Percentiles rank a stretch among this genome's conserved stretches.
phyloP scores from a whole-genome alignment of 2,797 vertebrate genomes.

The Octomys mimax region DNA sequence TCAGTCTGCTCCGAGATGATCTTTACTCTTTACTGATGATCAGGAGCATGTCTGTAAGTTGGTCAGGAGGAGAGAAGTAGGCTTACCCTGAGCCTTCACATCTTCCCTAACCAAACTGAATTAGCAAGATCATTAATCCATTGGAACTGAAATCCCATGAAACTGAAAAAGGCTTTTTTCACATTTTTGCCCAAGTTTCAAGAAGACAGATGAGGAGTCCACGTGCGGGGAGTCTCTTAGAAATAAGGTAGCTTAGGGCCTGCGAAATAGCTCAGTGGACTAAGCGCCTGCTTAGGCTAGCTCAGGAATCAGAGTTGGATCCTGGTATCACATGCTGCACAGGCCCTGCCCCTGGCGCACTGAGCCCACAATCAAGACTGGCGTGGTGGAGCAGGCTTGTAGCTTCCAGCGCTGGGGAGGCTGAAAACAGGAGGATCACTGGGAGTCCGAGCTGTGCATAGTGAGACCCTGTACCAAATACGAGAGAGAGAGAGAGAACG shows the following conservation, averaged over 20 bases:
- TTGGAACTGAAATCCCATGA: not conserved
- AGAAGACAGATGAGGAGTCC: not conserved
- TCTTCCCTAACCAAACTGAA: conserved; percentile 12
- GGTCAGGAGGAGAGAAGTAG: not conserved
- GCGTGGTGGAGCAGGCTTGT: too few relatives aligned
- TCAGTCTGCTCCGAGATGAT: not conserved
- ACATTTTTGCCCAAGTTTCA: not conserved
- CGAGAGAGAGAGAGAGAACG: too few relatives aligned
- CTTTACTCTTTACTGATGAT: not conserved
- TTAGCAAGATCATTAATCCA: conserved; percentile 25
- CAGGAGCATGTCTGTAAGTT: not conserved
- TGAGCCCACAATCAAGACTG: too few relatives aligned
- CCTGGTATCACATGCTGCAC: too few relatives aligned
- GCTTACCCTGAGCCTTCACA: not conserved
- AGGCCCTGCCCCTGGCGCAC: too few relatives aligned
- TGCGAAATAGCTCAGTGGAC: too few relatives aligned
- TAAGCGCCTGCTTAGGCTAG: too few relatives aligned
- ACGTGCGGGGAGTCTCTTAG: not conserved
- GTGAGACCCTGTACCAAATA: too few relatives aligned
- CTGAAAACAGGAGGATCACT: too few relatives aligned
- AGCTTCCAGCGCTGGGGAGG: too few relatives aligned
- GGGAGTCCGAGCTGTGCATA: too few relatives aligned
- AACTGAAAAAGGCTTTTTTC: not conserved
- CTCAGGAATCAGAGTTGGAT: too few relatives aligned
- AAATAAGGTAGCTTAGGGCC: not conserved